Evolutionary conservation across 2,797 vertebrate species (phyloP).

Genomic region (Coreius guichenoti): DNA sequence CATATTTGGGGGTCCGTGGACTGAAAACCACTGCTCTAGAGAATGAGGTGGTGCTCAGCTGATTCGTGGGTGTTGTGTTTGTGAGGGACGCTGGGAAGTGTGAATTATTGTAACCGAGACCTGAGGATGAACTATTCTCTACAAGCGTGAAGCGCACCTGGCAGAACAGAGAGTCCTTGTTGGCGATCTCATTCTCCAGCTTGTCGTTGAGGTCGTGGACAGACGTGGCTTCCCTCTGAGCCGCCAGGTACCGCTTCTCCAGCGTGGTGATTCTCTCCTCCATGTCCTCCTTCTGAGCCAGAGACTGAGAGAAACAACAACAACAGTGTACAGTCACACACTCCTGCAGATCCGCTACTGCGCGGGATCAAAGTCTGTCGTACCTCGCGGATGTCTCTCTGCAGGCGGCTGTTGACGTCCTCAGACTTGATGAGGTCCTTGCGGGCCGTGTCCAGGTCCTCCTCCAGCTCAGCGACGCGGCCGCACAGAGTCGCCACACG

Average conservation of each 20-base stretch:
- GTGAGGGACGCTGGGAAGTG: too few relatives aligned
- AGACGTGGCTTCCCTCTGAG: constrained; percentile 95
- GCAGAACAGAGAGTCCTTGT: constrained; percentile 91
- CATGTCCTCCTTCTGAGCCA: constrained; percentile 99
- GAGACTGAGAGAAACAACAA: constrained; percentile 76
- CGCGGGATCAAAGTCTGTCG: neutral
- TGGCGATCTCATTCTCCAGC: constrained; percentile 97
- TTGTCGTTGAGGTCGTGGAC: constrained; percentile 98
- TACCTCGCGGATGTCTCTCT: constrained; percentile 94
- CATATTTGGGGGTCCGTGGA: too few relatives aligned
- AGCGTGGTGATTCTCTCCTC: constrained; percentile 97
- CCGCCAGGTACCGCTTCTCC: constrained; percentile 97
- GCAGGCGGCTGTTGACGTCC: constrained; percentile 90
- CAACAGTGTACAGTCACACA: neutral
- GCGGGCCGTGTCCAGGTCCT: constrained; percentile 93
- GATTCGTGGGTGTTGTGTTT: too few relatives aligned
- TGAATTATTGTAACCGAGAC: too few relatives aligned
- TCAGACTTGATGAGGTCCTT: constrained; percentile 97
- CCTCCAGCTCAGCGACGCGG: constrained; percentile 89
- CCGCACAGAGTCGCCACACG: constrained; percentile 85
- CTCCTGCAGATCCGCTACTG: neutral
- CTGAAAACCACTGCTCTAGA: too few relatives aligned
- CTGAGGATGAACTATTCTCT: too few relatives aligned
- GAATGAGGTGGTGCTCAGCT: too few relatives aligned
- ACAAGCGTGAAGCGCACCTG: constrained; percentile 75